Conservation (phyloP, 2,888 invertebrate genomes). For the Crepidodera aurea region DNA sequence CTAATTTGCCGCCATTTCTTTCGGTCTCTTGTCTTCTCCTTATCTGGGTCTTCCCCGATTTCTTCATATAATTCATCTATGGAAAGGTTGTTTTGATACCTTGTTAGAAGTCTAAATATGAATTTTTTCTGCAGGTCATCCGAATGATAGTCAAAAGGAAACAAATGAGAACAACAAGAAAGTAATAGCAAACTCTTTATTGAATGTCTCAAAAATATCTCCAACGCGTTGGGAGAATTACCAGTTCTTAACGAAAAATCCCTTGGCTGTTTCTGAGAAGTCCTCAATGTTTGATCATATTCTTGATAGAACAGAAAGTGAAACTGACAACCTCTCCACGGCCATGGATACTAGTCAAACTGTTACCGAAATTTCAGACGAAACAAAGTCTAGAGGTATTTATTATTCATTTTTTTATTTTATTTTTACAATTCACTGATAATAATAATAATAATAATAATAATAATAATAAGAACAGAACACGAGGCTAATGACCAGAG, state of each 20-base stretch:
- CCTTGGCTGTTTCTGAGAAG: constrained; percentile 30
- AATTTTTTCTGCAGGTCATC: constrained; percentile 19
- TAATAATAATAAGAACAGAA: no score
- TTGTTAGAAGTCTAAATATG: no score
- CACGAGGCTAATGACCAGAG: no score
- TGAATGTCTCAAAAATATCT: constrained; percentile 51
- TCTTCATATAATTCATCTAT: no score
- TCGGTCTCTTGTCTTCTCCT: no score
- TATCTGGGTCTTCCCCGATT: no score
- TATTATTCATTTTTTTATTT: background rate
- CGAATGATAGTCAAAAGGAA: constrained; percentile 14
- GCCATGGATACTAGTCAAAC: constrained; percentile 11
- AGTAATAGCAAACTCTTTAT: constrained; percentile 34
- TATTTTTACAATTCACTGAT: no score
- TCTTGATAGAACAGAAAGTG: constrained; percentile 22
- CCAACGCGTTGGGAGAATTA: constrained; percentile 55
- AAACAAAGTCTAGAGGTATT: constrained; percentile 27
- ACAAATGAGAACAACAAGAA: constrained; percentile 2
- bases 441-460: no score
- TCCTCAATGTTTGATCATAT: constrained; percentile 22
- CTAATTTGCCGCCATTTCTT: no score
- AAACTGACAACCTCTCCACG: constrained; percentile 23
- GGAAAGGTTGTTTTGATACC: no score
- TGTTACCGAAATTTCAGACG: constrained; percentile 25
- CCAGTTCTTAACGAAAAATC: constrained; percentile 44